Conservation (phyloP, 1,140 invertebrate species). For the Conus betulinus region DNA sequence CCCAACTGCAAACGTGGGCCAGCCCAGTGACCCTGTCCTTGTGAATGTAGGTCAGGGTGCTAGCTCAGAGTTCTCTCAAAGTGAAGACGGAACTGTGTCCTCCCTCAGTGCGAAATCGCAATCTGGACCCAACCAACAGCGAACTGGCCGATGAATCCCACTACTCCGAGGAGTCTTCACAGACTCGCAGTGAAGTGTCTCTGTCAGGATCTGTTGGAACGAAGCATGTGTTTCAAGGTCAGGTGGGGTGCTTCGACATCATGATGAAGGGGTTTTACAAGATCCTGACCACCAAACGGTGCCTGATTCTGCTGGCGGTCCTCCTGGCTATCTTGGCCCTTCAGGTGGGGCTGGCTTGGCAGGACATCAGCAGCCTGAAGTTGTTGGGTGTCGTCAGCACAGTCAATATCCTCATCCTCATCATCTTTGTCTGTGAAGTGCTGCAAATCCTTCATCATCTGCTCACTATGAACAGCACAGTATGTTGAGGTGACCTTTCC, state of each 20-base stretch:
- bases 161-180: not conserved
- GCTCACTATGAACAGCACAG: no score
- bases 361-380: conserved; percentile 20
- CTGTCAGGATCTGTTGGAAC: no score
- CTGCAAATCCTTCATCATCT: no score
- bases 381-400: conserved; percentile 19
- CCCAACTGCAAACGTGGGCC: not conserved
- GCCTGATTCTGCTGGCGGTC: conserved; percentile 44
- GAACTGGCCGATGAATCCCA: conserved; percentile 6
- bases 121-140: not conserved
- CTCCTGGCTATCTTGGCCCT: conserved; percentile 38
- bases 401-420: conserved; percentile 9
- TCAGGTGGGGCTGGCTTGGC: conserved; percentile 43
- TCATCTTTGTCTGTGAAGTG: conserved; percentile 15
- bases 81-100: not conserved
- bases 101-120: not conserved
- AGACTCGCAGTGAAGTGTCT: not conserved
- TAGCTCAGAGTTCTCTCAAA: conserved; percentile 2
- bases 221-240: not conserved
- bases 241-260: not conserved
- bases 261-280: not conserved
- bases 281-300: conserved; percentile 32
- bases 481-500: no score
- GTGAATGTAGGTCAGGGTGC: not conserved
- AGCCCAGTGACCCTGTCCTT: not conserved